Evolutionary conservation across 2,888 invertebrate species (phyloP), one percentile per base, ranked within the genome.

Genomic region (Merodon equestris): DNA sequence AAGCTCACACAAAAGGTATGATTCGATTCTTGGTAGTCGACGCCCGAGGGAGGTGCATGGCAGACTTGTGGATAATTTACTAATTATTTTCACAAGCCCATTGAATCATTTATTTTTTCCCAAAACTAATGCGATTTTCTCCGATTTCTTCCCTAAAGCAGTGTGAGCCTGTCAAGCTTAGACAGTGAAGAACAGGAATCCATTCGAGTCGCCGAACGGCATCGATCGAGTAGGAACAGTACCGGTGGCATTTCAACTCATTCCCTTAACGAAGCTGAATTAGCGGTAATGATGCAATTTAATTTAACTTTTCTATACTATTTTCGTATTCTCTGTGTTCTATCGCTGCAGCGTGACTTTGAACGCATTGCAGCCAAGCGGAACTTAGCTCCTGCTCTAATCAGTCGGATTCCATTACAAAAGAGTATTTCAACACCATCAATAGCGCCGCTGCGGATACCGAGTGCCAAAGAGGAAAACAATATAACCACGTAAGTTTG

Each of bases 341-440:
- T 27, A 27, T 27, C 7, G 27, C 27, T 7, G 18, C 81, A 85
- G 72, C 85, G 89, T 38, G 89, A 89, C 76, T 88, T 89, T 82
- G 89, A 89, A 74, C 85, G 88, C 14, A 88, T 89, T 48, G 86
- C 87, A 17, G 88, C 88, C 3, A 89, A 89, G 76, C 84, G 89
- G n/a, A 89, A 87, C 82, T 83, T 89, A 73, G 89, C 92, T 84
- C 92, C 91, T 82, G 86, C 88, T 82, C 91, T 92, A 60, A 87
- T 89, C n/a, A 84, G 84, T 81, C 91, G 95, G 17, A 90, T 96
- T 84, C 95, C 96, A 68, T 90, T 96, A 58, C 96, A 96, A 89
- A 96, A 96, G 90, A 96, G 96, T 57, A 94, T 96, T 70, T 96
- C 96, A 14, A 96, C 96, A 58, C 96, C 96, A 56, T 96, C 96